Evolutionary conservation across 1,140 invertebrate genomes (phyloP), one percentile per base, ranked within the genome.

Genomic region (Bombus sibiricus): DNA sequence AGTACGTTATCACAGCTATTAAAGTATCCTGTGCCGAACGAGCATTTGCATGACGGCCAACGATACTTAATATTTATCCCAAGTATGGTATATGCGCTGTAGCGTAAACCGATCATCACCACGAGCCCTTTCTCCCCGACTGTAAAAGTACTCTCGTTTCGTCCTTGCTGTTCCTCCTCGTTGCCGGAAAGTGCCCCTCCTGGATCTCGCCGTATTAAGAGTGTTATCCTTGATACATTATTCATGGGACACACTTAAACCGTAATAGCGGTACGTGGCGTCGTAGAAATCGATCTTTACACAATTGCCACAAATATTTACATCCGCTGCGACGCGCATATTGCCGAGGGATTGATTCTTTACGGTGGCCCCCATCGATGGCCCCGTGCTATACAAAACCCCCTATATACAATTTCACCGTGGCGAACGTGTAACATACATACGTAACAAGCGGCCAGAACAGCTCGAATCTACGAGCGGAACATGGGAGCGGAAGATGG

Each of bases 301-400:
- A 90, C 87, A 89, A 92, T 93, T 89, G 86, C 87, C 81, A 83
- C 90, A 93, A 94, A 94, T 93, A 94, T 94, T 94, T 93, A 94
- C 92, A 86, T 88, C 85, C 76, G 72, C 59, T 53, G 81, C 78
- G 77, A 74, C 78, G 87, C 88, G 89, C 90, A 89, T 91, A 93
- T 91, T 90, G 89, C 83, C 66, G 74, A 89, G 88, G 88, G 90
- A 93, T 94, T 92, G 93, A 94, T 94, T 93, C 91, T 93, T 94
- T 92, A 90, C 91, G 64, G 28, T 73, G 57, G 39, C 77, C 79
- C 81, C 85, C 80, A 59, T 78, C 75, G 47, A 73, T 85, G 79
- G 71, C 72, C 59, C 77, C 79, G 73, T 69, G 47, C 64, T 77
- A 66, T 57, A n/a, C 81, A 28, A n/a, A 66, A 66, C 18, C 79